phyloP scores from a whole-genome alignment of 2,797 vertebrate genomes.

The Pseudomugil tenellus region DNA sequence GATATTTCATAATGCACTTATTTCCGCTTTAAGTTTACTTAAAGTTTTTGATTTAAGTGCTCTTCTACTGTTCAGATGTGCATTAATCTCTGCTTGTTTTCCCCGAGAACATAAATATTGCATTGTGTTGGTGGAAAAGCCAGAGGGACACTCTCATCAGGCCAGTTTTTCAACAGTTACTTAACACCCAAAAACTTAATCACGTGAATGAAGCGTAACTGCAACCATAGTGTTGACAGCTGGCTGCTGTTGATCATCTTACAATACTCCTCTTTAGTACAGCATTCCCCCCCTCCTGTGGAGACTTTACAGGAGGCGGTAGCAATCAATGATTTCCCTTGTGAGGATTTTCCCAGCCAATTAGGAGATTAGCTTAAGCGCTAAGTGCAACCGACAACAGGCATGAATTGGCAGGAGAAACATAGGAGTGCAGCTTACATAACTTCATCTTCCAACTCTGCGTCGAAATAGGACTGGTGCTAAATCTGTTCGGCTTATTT shows the following conservation, averaged over 20 bases:
- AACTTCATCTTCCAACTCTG: conserved; percentile 14
- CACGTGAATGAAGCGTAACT: conserved; percentile 49
- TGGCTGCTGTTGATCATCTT: conserved; percentile 68
- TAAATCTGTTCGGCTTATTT: conserved; percentile 15
- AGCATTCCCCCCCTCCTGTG: conserved; percentile 28
- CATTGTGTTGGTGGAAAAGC: neutral
- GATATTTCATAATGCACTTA: too few relatives aligned
- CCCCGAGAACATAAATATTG: neutral
- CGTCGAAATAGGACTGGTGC: conserved; percentile 27
- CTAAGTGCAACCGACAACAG: conserved; percentile 75
- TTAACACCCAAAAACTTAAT: conserved; percentile 39
- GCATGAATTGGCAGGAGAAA: conserved; percentile 72
- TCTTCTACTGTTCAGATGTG: neutral
- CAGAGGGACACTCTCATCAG: conserved; percentile 3
- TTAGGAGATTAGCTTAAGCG: conserved; percentile 80
- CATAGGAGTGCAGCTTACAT: conserved; percentile 40
- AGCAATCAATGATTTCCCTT: conserved; percentile 79
- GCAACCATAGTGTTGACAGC: conserved; percentile 63
- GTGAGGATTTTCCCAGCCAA: conserved; percentile 83
- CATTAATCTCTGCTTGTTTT: conserved; percentile 8
- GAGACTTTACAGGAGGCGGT: conserved; percentile 73
- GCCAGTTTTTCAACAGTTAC: conserved; percentile 28
- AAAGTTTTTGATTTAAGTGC: neutral
- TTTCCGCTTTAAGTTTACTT: neutral
- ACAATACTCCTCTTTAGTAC: conserved; percentile 66